Evolutionary conservation across 92 coral and sea anemone species (phyloP).

Genomic region (Phenganax subtilis): DNA sequence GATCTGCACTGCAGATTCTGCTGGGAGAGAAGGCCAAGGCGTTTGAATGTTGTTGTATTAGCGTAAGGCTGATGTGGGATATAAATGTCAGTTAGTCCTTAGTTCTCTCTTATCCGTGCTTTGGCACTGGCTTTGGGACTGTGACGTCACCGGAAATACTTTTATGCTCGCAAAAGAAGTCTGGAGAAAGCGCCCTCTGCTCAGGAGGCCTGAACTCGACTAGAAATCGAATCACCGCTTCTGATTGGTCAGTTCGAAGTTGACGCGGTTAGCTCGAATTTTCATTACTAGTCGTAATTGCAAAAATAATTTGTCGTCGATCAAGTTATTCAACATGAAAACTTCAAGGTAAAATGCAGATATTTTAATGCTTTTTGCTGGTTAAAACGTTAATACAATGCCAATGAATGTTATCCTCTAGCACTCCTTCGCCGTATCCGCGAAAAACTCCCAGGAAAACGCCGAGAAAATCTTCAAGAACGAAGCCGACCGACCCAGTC

Average conservation of each 20-base stretch:
- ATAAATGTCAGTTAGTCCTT: no score
- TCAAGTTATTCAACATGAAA: slow-evolving; percentile 1
- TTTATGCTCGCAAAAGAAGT: no score
- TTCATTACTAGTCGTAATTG: background rate
- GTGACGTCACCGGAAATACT: no score
- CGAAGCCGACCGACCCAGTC: slow-evolving; percentile 91
- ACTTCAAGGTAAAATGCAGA: slow-evolving; percentile 13
- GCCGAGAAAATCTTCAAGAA: slow-evolving; percentile 54
- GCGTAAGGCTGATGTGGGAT: no score
- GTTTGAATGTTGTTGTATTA: no score
- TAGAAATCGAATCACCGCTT: slow-evolving; percentile 25
- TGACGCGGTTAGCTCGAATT: slow-evolving; percentile 36
- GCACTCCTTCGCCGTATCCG: slow-evolving; percentile 79
- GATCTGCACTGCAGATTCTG: no score
- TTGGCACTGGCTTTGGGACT: no score
- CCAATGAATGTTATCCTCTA: slow-evolving; percentile 11
- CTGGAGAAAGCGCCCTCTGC: background rate
- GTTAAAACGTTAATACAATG: background rate
- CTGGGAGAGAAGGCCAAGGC: no score
- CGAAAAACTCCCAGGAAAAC: slow-evolving; percentile 83
- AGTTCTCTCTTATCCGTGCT: no score
- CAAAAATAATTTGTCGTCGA: slow-evolving; percentile 5
- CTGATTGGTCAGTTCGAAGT: slow-evolving; percentile 37
- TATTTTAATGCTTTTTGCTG: background rate
- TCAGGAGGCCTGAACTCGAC: background rate